phyloP scores from a whole-genome alignment of 2,113 vertebrate genomes.

The Ranitomeya variabilis region DNA sequence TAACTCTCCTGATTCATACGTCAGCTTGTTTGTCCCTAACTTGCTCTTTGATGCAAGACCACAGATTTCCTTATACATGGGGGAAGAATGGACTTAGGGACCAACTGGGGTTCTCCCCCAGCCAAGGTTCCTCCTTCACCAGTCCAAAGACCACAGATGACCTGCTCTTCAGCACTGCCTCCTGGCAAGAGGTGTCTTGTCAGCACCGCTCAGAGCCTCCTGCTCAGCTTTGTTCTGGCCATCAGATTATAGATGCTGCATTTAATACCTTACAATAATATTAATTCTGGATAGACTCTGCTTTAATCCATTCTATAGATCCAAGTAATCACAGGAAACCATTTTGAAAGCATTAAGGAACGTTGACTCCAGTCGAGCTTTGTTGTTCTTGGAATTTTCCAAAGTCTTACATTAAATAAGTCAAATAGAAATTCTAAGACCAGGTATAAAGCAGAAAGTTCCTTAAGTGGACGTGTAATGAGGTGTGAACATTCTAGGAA shows the following conservation, averaged over 20 bases:
- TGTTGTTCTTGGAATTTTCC: constrained; percentile 43
- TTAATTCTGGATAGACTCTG: constrained; percentile 23
- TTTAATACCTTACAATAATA: constrained; percentile 46
- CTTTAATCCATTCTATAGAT: constrained; percentile 37
- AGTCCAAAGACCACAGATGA: background rate
- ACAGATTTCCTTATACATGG: background rate
- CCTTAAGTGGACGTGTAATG: constrained; percentile 52
- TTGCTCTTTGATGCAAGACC: too few relatives aligned
- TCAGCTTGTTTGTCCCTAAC: too few relatives aligned
- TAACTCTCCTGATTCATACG: too few relatives aligned
- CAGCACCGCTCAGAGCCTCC: constrained; percentile 1
- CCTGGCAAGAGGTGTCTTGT: background rate
- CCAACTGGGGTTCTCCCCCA: background rate
- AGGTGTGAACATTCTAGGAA: constrained; percentile 51
- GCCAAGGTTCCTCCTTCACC: background rate
- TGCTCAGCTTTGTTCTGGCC: background rate
- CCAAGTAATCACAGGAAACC: constrained; percentile 39
- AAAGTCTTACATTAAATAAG: constrained; percentile 30
- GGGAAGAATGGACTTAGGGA: background rate
- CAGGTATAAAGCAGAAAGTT: constrained; percentile 20
- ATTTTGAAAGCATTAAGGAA: constrained; percentile 36
- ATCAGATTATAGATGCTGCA: background rate
- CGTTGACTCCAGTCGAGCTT: background rate
- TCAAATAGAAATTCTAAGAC: constrained; percentile 25
- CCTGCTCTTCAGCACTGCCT: background rate